phyloP scores from a whole-genome alignment of 2,888 invertebrate genomes.

The Pyrrhosoma nymphula region DNA sequence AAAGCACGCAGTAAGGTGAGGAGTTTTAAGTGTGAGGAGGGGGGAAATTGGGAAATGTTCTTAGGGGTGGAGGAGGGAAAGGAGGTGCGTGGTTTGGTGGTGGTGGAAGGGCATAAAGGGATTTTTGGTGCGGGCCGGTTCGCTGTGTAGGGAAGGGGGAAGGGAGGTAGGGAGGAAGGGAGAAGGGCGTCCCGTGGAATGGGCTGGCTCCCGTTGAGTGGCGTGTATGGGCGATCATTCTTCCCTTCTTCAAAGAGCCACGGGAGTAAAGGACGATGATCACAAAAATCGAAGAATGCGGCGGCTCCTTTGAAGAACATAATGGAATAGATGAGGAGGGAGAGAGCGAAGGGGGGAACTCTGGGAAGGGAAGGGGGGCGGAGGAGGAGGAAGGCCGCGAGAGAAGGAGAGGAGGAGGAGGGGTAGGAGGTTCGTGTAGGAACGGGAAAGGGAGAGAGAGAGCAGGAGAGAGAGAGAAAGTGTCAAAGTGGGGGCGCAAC shows the following conservation, averaged over 20 bases:
- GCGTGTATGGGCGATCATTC: conserved; percentile 36
- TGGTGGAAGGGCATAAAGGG: conserved; percentile 34
- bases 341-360: background rate
- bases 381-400: background rate
- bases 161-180: background rate
- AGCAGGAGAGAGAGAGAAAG: conserved; percentile 18
- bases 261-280: conserved; percentile 39
- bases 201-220: conserved; percentile 3
- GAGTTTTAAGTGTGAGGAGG: background rate
- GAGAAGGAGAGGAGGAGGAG: background rate
- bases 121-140: conserved; percentile 40
- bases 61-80: background rate
- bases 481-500: conserved; percentile 32
- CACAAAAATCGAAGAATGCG: conserved; percentile 39
- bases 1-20: background rate
- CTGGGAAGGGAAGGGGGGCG: background rate
- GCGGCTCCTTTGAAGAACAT: conserved; percentile 39
- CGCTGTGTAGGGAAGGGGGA: background rate
- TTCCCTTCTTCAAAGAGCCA: conserved; percentile 35
- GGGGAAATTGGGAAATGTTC: background rate
- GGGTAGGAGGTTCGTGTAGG: background rate
- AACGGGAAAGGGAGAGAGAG: background rate
- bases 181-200: background rate
- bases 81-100: background rate
- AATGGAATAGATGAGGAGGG: conserved; percentile 30